Evolutionary conservation across 92 coral and sea anemone species (phyloP).

Genomic region (Scolanthus callimorphus): DNA sequence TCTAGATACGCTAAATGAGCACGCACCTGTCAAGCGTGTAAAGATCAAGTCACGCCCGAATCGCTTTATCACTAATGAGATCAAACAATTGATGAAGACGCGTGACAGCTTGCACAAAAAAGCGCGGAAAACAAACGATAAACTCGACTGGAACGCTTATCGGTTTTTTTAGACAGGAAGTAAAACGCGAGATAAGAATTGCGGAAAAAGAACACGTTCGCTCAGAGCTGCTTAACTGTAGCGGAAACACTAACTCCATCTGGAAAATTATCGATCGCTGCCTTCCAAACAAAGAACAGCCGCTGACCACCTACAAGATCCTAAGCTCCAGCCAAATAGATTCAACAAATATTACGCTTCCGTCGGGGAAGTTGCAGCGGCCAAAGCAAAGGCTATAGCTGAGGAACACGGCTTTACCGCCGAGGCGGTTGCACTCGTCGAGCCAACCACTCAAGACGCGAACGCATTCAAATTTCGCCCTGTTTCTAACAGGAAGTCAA

Average conservation of each 20-base stretch:
- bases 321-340: constrained; percentile 2
- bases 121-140: constrained; percentile 23
- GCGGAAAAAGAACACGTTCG: constrained; percentile 35
- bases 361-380: constrained; percentile 11
- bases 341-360: constrained; percentile 15
- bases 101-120: constrained; percentile 37
- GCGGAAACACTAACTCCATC: constrained; percentile 15
- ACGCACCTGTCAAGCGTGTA: constrained; percentile 2
- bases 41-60: constrained; percentile 28
- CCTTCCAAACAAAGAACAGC: constrained; percentile 1
- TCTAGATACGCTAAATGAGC: constrained; percentile 16
- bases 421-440: no score
- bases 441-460: no score
- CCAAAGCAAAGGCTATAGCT: constrained; percentile 6
- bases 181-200: constrained; percentile 36
- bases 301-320: constrained; percentile 15
- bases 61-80: constrained; percentile 7
- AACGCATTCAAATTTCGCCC: no score
- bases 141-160: constrained; percentile 45
- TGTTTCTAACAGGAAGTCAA: constrained; percentile 5
- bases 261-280: constrained; percentile 20
- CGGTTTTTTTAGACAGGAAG: constrained; percentile 47
- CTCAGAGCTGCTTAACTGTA: constrained; percentile 11
- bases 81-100: constrained; percentile 11
- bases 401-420: constrained; percentile 6